Evolutionary conservation across 2,888 invertebrate species (phyloP).

Genomic region (Theretra japonica): DNA sequence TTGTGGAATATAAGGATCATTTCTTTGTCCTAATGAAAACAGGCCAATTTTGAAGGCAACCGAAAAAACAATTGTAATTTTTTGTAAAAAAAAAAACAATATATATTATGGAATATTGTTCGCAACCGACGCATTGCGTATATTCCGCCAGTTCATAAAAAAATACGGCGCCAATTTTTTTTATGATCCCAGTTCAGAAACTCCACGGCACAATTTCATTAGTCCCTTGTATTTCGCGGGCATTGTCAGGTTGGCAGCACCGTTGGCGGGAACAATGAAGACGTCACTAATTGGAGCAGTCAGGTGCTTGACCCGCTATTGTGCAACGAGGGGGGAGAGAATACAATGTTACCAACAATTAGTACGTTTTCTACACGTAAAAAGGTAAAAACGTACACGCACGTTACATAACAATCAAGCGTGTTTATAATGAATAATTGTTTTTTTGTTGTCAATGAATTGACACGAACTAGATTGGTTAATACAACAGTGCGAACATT

Average conservation of each 20-base stretch:
- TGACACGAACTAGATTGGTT: too few species aligned
- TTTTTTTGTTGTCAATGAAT: neutral
- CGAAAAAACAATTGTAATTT: too few species aligned
- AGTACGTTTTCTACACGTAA: conserved; percentile 38
- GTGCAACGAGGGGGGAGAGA: conserved; percentile 36
- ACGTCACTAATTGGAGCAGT: conserved; percentile 71
- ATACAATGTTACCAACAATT: conserved; percentile 36
- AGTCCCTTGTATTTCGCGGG: neutral
- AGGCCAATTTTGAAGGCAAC: too few species aligned
- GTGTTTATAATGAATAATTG: conserved; percentile 1
- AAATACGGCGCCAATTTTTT: too few species aligned
- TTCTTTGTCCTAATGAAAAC: too few species aligned
- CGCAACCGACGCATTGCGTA: too few species aligned
- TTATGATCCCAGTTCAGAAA: neutral
- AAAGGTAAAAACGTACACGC: conserved; percentile 35
- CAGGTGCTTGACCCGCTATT: conserved; percentile 70
- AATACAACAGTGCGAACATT: too few species aligned
- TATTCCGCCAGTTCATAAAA: too few species aligned
- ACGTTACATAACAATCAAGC: conserved; percentile 18
- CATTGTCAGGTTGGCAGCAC: conserved; percentile 27
- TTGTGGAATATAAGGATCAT: too few species aligned
- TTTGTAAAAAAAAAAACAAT: too few species aligned
- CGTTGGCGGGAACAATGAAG: conserved; percentile 49
- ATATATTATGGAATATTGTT: too few species aligned
- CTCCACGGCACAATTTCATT: conserved; percentile 6